These are phyloP conservation scores for Peromyscus aztecus DNA, from an alignment of 2,797 vertebrate genomes.

Conservation along the genomic window DNA sequence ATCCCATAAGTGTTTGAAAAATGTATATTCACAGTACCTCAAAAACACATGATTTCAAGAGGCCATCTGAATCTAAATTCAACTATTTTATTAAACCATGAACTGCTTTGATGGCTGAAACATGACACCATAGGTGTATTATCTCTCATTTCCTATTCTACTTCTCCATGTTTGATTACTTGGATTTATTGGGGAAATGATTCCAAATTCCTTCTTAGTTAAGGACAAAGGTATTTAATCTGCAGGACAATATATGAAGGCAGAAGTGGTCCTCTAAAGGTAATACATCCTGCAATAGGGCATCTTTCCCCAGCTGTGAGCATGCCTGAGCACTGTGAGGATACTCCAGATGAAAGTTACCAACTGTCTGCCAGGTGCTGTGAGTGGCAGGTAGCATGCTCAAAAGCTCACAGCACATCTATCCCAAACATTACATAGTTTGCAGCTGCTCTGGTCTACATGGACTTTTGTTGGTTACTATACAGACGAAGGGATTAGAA, in stretches of 20 bases:
- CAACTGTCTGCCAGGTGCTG: slow-evolving; percentile 68
- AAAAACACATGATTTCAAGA: slow-evolving; percentile 69
- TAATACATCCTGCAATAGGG: slow-evolving; percentile 72
- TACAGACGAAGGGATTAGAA: slow-evolving; percentile 63
- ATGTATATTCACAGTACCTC: slow-evolving; percentile 22
- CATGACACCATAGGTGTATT: background rate
- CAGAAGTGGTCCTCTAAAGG: slow-evolving; percentile 52
- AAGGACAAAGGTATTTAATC: slow-evolving; percentile 73
- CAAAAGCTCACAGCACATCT: slow-evolving; percentile 77
- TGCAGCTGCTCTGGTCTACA: slow-evolving; percentile 63
- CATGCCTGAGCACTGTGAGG: slow-evolving; percentile 66
- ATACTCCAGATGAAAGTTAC: slow-evolving; percentile 84
- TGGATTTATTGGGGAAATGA: slow-evolving; percentile 61
- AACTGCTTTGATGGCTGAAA: slow-evolving; percentile 29
- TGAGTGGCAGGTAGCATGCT: slow-evolving; percentile 82
- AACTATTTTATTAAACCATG: slow-evolving; percentile 37
- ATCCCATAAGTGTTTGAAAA: slow-evolving; percentile 58
- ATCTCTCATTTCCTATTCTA: slow-evolving; percentile 47
- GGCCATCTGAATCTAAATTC: slow-evolving; percentile 68
- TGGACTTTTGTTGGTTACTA: slow-evolving; percentile 67
- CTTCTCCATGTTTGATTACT: slow-evolving; percentile 51
- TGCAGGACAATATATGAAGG: slow-evolving; percentile 61
- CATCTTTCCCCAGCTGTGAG: slow-evolving; percentile 71
- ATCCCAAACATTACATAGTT: background rate
- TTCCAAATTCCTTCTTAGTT: slow-evolving; percentile 31